Conservation (phyloP, 2,797 vertebrate species). For the Echiichthys vipera region DNA sequence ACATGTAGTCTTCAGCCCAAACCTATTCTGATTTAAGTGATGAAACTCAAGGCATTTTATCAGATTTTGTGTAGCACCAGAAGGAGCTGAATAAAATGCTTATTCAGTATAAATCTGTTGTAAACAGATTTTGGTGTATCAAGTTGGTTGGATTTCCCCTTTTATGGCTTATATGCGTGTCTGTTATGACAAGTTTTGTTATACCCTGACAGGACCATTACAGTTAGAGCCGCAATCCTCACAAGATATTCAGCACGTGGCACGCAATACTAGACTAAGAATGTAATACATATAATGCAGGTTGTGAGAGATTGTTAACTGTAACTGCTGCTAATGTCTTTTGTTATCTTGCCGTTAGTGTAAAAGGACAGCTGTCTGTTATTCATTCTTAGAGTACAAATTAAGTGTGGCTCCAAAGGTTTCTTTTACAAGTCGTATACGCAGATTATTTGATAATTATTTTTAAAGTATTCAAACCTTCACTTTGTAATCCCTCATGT, state of each 20-base stretch:
- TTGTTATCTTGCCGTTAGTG: background rate
- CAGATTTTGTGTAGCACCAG: background rate
- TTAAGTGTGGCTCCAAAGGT: background rate
- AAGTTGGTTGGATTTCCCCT: too few species aligned
- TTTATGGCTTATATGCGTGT: background rate
- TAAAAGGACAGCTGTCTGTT: background rate
- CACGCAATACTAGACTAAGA: too few species aligned
- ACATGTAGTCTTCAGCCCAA: background rate
- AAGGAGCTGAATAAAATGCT: too few species aligned
- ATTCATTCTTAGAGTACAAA: background rate
- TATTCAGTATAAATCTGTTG: too few species aligned
- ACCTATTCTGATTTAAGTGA: too few species aligned
- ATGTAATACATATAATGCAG: background rate
- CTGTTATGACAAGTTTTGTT: too few species aligned
- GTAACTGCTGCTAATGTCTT: background rate
- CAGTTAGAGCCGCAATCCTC: background rate
- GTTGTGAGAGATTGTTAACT: background rate
- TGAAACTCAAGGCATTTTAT: too few species aligned
- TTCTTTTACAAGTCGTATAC: background rate
- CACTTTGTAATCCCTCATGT: background rate
- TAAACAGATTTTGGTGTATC: background rate
- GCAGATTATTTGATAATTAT: background rate
- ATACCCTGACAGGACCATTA: background rate
- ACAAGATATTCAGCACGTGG: background rate
- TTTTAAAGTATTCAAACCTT: background rate